Evolutionary conservation across 2,113 vertebrate genomes (phyloP), one percentile per base, ranked within the genome.

Genomic region (Garra rufa): DNA sequence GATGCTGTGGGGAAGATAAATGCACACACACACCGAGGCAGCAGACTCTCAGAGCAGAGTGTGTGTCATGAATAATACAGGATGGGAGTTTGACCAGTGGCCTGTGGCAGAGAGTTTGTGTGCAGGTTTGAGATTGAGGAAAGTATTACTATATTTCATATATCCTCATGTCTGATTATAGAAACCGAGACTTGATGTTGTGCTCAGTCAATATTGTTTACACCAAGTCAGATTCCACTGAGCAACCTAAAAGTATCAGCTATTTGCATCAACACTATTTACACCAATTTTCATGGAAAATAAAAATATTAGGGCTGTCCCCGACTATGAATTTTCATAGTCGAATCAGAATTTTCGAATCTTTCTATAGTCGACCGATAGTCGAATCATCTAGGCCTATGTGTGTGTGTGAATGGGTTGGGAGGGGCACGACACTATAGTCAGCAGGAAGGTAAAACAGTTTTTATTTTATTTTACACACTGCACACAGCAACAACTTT

Each of bases 61-160:
- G 41, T 28, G 81, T 86, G 85, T 92, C 90, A 93, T 93, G 88
- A 85, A 92, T 92, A 78, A 92, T 92, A 88, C 88, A 93, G 87
- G 63, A 34, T 15, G 73, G 88, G 86, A 92, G 89, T 91, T 92
- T 93, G 92, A 93, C 92, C 89, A 88, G 88, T 93, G 92, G 92
- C 91, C 89, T 89, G 90, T 89, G 90, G 88, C 91, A 89, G 91
- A 92, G 89, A 81, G 83, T 88, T 21, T 55, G 34, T 76, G 81
- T 75, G 84, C 79, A 78, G 48, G 77, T 74, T 70, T 84, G 71
- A 63, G 83, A 79, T 55, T 61, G 63, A 26, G 70, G 48, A 46
- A 55, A 55, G 41, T 73, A 44, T 46, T 46, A 57, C 52, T n/a
- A 21, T 57, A 44, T 44, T 44, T 71, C n/a, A 44, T 26, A 73